Evolutionary conservation across 2,113 vertebrate genomes (phyloP), one percentile per base, ranked within the genome.

Genomic region (Myotis yumanensis): DNA sequence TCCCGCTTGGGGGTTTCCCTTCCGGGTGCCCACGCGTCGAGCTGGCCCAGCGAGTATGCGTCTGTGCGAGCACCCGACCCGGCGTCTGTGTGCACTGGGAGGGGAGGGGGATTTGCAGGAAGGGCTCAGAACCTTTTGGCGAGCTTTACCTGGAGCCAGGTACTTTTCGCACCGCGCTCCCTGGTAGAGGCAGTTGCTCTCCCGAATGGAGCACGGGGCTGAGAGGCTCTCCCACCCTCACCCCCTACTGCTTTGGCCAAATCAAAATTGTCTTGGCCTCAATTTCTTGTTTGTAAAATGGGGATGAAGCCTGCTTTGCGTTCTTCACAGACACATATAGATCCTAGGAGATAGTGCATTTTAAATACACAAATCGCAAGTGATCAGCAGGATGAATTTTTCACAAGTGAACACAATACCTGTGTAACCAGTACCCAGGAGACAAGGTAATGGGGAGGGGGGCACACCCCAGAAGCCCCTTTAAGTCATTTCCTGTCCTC

Each of bases 71-170:
- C 48, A 3, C 69, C 14, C 3, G 2, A 7, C 35, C 35, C 3
- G 6, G 23, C 32, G 40, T 16, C 57, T 75, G 46, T 69, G 77
- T 57, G 46, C 68, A 22, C 79, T 23, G 82, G 46, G 46, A 86
- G n/a, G 46, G 54, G 52, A 79, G 77, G 11, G 11, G 10, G 5
- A 18, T 40, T n/a, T 85, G 62, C 82, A 4, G 76, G 57, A 83
- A 80, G 46, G 51, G 7, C 25, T 66, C 72, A 14, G 54, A 43
- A 35, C 43, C 32, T 4, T 66, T 40, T 62, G 48, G 54, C 17
- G 68, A 72, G 35, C 22, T 69, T 95, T 54, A 97, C 96, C 96
- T 96, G 89, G 30, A 71, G 62, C 64, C 90, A 89, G 95, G 97
- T 95, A 77, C 32, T 59, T 43, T 17, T 46, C 16, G 2, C 15